Base-by-base conservation (phyloP, 1,140 invertebrate genomes). In the Drosophila hydei region DNA sequence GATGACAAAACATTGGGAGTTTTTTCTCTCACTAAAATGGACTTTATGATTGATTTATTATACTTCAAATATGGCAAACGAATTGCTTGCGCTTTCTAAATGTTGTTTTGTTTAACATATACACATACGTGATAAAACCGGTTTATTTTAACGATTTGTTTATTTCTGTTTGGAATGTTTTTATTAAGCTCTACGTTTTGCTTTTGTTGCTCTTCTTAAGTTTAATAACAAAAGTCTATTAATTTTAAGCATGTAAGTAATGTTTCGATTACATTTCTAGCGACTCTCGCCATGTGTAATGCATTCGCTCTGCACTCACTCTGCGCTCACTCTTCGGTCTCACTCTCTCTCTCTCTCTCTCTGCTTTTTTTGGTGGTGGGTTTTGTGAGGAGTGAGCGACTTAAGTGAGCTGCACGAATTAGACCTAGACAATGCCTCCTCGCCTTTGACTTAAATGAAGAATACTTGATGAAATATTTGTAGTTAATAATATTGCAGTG, bases 401-500 rank as follows among this genome's bases (percentile, higher is more conserved):
- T 18, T 16, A 14, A 59, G 48, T 11, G 54, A 38, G 23, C 12
- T 63, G 23, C 9, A 14, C 14, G 38, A 36, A 50, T 64, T 58
- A 16, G 18, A 18, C 47, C 42, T 58, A 45, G 43, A 54, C 54
- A 11, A 30, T 47, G 40, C 12, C 54, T 47, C 38, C 47, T 59
- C 43, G 30, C 52, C 14, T 67, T 43, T 72, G 62, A 33, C 54
- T 72, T 52, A 23, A 43, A 18, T 51, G 14, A 16, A 3, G 30
- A 25, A 21, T 16, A 54, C n/a, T 45, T 30, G 30, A 30, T 19
- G 48, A 50, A 54, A 33, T 33, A 42, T 43, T 52, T 74, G 62
- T 70, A 55, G 65, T 68, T 74, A 74, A 73, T 73, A 74, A 73
- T 73, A 74, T 65, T 63, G 60, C 64, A 72, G 80, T 65, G 62